A percentile compares a stretch with the other conserved stretches of the same genome.
Evolutionary conservation across 64 coral and sea anemone species (phyloP).

Genomic region (Pocillopora damicornis): DNA sequence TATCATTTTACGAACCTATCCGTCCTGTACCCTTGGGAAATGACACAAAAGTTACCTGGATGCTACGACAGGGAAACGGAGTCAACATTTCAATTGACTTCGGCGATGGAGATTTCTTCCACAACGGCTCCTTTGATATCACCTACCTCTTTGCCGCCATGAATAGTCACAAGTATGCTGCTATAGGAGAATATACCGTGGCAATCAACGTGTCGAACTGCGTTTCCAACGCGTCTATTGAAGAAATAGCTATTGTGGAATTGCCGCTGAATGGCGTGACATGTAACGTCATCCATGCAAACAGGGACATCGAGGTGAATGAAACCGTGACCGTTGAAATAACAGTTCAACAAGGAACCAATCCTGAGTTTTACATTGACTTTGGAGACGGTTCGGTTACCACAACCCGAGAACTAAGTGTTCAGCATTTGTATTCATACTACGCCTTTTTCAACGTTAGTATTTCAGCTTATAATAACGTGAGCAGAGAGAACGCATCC

Average conservation of each 20-base stretch:
- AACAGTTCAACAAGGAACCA: slow-evolving; percentile 56
- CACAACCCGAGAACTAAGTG: background rate
- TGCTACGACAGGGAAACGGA: slow-evolving; percentile 44
- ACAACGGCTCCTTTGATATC: slow-evolving; percentile 74
- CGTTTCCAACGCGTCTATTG: slow-evolving; percentile 39
- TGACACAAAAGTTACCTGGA: slow-evolving; percentile 36
- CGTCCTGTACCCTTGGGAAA: slow-evolving; percentile 37
- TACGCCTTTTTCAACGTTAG: slow-evolving; percentile 60
- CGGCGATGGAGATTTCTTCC: slow-evolving; percentile 29
- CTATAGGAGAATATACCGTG: slow-evolving; percentile 64
- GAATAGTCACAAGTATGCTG: slow-evolving; percentile 51
- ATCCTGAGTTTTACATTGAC: slow-evolving; percentile 45
- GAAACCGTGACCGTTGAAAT: slow-evolving; percentile 61
- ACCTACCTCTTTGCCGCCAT: slow-evolving; percentile 51
- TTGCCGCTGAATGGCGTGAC: slow-evolving; percentile 32
- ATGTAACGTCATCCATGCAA: slow-evolving; percentile 50
- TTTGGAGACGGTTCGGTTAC: slow-evolving; percentile 54
- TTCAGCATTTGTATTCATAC: slow-evolving; percentile 40
- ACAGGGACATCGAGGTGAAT: slow-evolving; percentile 90
- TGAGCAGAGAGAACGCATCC: slow-evolving; percentile 51
- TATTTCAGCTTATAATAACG: slow-evolving; percentile 74
- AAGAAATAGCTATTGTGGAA: slow-evolving; percentile 54
- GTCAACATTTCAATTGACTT: slow-evolving; percentile 53
- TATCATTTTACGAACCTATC: slow-evolving; percentile 38
- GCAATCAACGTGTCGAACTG: slow-evolving; percentile 66